Evolutionary conservation across 2,888 invertebrate genomes (phyloP).

Genomic region (Erpobdella octoculata): DNA sequence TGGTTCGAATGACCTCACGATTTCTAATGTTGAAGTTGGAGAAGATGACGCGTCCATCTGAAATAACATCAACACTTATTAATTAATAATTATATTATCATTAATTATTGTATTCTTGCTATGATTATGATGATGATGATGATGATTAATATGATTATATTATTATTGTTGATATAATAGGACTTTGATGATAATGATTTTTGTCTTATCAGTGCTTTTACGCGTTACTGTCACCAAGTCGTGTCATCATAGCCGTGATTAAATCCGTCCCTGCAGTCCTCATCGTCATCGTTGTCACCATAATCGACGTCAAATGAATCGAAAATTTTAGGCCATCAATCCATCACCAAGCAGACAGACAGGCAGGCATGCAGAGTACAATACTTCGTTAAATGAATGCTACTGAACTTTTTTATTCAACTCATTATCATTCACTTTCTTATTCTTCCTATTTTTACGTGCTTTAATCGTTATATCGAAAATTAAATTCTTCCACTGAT

Average conservation of each 20-base stretch:
- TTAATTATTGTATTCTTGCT: background rate
- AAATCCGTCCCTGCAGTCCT: too few relatives aligned
- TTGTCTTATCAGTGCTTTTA: too few relatives aligned
- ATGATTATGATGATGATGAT: background rate
- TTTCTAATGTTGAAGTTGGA: background rate
- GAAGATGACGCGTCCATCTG: background rate
- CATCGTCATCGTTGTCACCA: too few relatives aligned
- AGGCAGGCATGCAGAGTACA: too few relatives aligned
- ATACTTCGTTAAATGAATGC: background rate
- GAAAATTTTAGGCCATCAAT: background rate
- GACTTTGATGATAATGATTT: too few relatives aligned
- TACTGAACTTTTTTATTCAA: background rate
- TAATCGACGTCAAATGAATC: background rate
- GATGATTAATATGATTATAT: background rate
- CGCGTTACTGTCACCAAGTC: too few relatives aligned
- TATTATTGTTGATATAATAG: background rate
- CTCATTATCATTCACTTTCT: too few relatives aligned
- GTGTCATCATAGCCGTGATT: too few relatives aligned
- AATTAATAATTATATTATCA: background rate
- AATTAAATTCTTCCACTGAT: too few relatives aligned
- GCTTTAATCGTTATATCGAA: too few relatives aligned
- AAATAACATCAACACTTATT: background rate
- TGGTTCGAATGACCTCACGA: background rate
- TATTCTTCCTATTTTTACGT: too few relatives aligned
- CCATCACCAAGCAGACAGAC: background rate